These are phyloP conservation scores for Cosmia pyralina DNA, from an alignment of 2,888 invertebrate genomes.

Conservation along the genomic window DNA sequence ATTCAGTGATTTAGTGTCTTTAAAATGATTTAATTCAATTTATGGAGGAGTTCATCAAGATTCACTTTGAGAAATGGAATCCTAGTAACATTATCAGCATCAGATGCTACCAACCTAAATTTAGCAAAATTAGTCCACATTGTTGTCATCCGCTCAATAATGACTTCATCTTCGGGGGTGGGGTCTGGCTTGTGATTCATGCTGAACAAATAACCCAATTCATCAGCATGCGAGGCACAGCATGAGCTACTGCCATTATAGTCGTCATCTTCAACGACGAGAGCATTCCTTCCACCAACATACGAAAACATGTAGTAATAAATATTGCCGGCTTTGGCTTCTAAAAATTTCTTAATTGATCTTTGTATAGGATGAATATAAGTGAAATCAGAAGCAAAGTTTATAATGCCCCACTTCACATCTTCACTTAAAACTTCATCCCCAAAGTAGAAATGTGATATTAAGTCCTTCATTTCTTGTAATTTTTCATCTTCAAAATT, in stretches of 20 bases:
- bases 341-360: constrained; percentile 69
- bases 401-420: constrained; percentile 61
- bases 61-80: background rate
- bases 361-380: constrained; percentile 74
- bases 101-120: constrained; percentile 71
- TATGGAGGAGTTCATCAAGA: too few species aligned
- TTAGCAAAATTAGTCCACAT: constrained; percentile 85
- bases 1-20: background rate
- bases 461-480: constrained; percentile 60
- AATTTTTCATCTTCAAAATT: constrained; percentile 59
- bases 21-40: too few species aligned
- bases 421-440: constrained; percentile 66
- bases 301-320: constrained; percentile 78
- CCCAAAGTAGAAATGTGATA: constrained; percentile 75
- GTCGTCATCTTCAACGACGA: constrained; percentile 61
- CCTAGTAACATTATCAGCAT: background rate
- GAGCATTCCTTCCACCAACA: constrained; percentile 53
- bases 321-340: constrained; percentile 66
- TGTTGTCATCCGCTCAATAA: constrained; percentile 76
- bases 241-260: constrained; percentile 15
- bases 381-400: constrained; percentile 75
- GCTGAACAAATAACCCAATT: constrained; percentile 77
- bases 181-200: constrained; percentile 44
- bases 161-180: constrained; percentile 69
- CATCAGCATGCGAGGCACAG: constrained; percentile 76